Base-by-base conservation (phyloP, 2,888 invertebrate species). In the Drosophila emarginata region DNA sequence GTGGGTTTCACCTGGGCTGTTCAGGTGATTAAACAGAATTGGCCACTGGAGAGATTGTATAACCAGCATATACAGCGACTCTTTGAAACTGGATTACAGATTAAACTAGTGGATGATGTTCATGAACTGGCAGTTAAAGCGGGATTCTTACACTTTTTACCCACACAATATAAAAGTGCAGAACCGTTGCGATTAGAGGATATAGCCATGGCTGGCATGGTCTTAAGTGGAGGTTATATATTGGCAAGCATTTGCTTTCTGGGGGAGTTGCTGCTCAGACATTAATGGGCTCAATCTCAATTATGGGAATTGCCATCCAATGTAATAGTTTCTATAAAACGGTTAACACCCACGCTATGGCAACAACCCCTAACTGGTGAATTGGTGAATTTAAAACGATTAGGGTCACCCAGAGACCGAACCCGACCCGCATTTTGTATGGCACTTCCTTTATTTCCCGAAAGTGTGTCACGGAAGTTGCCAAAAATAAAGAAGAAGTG, bases 261-360 rank as follows among this genome's bases (percentile, higher is more conserved):
- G 57, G 52, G 37, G 37, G 72, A 72, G 28, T 52, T 40, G 23
- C 53, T 70, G 54, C 21, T 62, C 12, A 2, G 18, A 61, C 67
- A 72, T 82, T 82, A 80, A 82, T 75, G 75, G 66, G 61, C 61
- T 67, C 78, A 78, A 69, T 71, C 77, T 72, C 79, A 87, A 83
- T 83, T 86, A 67, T 70, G 80, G 72, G 73, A 63, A 63, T 64
- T 77, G 70, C 77, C 67, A 84, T 84, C 77, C 32, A 32, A 32
- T 32, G 11, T 32, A 11, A 11, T 32, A 32, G 32, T 32, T 32
- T 32, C 32, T 9, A 32, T 32, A 32, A 79, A 79, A 81, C 66
- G 67, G 71, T 84, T 66, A 77, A 84, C 83, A 87, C 87, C 83
- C 84, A 86, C 74, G 78, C 83, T 80, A 81, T 80, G 74, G 80